Evolutionary conservation across 2,113 vertebrate species (phyloP).

Genomic region (Hystrix cristata): DNA sequence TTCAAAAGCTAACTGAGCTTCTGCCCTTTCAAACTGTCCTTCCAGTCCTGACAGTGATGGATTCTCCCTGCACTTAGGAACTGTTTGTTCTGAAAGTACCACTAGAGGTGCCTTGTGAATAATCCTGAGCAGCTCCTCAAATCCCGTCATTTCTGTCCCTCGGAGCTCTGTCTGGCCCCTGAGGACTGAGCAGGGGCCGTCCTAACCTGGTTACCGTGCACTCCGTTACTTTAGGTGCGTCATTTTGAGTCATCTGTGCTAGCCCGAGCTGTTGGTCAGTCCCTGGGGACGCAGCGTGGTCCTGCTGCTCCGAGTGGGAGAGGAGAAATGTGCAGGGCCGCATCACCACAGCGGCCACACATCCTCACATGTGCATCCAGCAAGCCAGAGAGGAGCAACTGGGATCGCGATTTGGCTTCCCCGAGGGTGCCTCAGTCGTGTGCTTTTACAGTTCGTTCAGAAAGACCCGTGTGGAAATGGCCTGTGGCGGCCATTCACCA

Average conservation of each 20-base stretch:
- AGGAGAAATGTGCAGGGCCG: neutral
- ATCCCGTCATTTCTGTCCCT: neutral
- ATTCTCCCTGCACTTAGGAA: neutral
- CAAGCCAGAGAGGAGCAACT: neutral
- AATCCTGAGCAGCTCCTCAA: neutral
- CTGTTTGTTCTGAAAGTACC: neutral
- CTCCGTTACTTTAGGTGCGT: neutral
- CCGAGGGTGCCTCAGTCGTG: neutral
- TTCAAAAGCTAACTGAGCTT: neutral
- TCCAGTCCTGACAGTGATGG: neutral
- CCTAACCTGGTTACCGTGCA: accelerated
- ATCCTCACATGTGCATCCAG: neutral
- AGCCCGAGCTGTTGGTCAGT: neutral
- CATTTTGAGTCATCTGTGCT: neutral
- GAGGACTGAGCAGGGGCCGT: neutral
- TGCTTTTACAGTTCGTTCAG: neutral
- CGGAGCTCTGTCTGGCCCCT: neutral
- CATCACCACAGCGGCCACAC: too few species aligned
- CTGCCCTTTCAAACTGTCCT: neutral
- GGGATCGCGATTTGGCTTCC: too few species aligned
- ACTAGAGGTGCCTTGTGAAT: neutral
- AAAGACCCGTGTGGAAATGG: neutral
- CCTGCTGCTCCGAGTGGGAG: neutral
- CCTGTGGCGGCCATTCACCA: neutral
- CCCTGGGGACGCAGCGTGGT: neutral